Percentiles rank a stretch among this genome's conserved stretches.
phyloP scores from a whole-genome alignment of 1,140 invertebrate species.

The Bombus haemorrhoidalis region DNA sequence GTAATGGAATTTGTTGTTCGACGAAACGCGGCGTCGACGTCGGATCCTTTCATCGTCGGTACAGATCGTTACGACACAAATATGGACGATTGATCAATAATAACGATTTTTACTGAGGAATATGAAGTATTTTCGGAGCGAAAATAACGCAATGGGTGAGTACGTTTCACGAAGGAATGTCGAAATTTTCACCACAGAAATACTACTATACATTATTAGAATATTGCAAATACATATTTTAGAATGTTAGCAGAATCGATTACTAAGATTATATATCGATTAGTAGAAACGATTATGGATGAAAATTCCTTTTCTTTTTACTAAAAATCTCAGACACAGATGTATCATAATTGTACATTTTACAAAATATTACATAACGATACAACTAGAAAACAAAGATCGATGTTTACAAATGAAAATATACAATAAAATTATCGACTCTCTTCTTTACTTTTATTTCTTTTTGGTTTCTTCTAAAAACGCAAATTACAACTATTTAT shows the following conservation, averaged over 20 bases:
- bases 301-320: too few species aligned
- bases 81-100: background rate
- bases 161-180: background rate
- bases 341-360: too few species aligned
- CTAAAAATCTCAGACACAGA: too few species aligned
- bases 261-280: background rate
- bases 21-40: constrained; percentile 19
- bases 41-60: background rate
- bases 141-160: background rate
- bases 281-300: background rate
- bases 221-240: background rate
- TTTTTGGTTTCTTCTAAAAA: too few species aligned
- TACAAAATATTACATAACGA: too few species aligned
- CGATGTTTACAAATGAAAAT: too few species aligned
- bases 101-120: background rate
- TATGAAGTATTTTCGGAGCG: background rate
- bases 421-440: too few species aligned
- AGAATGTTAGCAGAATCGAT: background rate
- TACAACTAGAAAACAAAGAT: too few species aligned
- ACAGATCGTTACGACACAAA: background rate
- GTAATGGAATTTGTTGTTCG: constrained; percentile 51
- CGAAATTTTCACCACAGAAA: background rate
- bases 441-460: too few species aligned
- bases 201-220: background rate
- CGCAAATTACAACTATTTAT: too few species aligned